phyloP scores from a whole-genome alignment of 2,888 invertebrate species.

The Lutraria lutraria region DNA sequence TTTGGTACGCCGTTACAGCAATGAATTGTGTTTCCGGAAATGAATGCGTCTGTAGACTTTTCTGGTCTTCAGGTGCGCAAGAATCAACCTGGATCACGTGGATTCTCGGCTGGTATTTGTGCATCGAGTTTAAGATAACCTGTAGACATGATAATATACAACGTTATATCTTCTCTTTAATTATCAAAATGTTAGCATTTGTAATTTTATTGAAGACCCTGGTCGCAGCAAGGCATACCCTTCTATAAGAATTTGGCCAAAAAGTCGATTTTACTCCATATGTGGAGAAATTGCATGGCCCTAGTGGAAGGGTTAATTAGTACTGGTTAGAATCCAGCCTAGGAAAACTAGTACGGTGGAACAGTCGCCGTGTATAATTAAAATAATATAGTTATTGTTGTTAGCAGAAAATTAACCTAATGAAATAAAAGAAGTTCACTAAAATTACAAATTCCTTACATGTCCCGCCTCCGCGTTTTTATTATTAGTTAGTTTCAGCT shows the following conservation, averaged over 20 bases:
- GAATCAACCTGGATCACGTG: constrained; percentile 83
- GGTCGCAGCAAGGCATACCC: too few relatives aligned
- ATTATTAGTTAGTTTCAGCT: constrained; percentile 88
- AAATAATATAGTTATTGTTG: too few relatives aligned
- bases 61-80: constrained; percentile 78
- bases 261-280: too few relatives aligned
- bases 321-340: too few relatives aligned
- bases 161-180: neutral
- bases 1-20: constrained; percentile 86
- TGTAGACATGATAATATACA: constrained; percentile 62
- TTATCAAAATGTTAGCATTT: too few relatives aligned
- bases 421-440: neutral
- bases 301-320: too few relatives aligned
- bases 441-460: constrained; percentile 63
- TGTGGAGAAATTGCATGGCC: too few relatives aligned
- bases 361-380: too few relatives aligned
- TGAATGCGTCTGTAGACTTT: constrained; percentile 80
- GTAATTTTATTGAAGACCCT: too few relatives aligned
- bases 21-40: constrained; percentile 86
- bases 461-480: constrained; percentile 80
- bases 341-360: too few relatives aligned
- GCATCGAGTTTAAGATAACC: constrained; percentile 86
- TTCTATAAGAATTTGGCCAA: too few relatives aligned
- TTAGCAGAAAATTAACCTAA: too few relatives aligned
- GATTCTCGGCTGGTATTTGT: constrained; percentile 85